Evolutionary conservation across 92 coral and sea anemone species (phyloP).

Genomic region (Hydrozoanthus gracilis): DNA sequence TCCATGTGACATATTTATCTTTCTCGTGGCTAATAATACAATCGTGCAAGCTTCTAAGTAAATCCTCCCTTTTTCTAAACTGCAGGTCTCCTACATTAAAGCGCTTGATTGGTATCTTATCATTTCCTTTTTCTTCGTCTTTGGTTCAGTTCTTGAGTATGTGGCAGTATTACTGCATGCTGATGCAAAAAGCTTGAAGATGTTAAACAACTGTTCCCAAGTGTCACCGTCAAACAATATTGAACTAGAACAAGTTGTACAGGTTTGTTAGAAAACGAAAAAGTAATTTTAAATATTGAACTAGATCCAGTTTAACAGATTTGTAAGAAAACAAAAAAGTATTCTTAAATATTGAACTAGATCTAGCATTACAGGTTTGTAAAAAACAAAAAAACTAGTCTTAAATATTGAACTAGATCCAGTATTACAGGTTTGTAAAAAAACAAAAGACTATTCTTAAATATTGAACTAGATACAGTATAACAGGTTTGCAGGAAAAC

Average conservation of each 20-base stretch:
- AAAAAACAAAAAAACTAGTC: too few relatives aligned
- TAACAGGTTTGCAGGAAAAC: not conserved
- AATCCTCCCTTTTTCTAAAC: too few relatives aligned
- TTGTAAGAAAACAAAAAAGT: not conserved
- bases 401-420: too few relatives aligned
- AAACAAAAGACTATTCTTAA: too few relatives aligned
- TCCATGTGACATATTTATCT: too few relatives aligned
- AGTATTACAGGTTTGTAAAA: too few relatives aligned
- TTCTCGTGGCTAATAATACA: too few relatives aligned
- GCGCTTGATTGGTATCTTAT: conserved; percentile 58
- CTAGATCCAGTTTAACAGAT: not conserved
- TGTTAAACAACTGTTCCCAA: not conserved
- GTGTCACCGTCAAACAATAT: not conserved
- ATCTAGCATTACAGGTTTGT: not conserved
- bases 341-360: not conserved
- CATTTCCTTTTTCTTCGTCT: conserved; percentile 51
- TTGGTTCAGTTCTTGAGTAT: conserved; percentile 61
- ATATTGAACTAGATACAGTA: too few relatives aligned
- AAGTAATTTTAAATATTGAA: not conserved
- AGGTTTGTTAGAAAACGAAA: not conserved
- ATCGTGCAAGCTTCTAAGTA: too few relatives aligned
- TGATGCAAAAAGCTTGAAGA: conserved; percentile 3
- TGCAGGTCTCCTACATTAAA: conserved; percentile 55
- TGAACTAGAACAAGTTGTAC: not conserved
- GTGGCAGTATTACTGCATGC: conserved; percentile 32